A percentile compares a stretch with the other conserved stretches of the same genome.
phyloP scores from a whole-genome alignment of 2,888 invertebrate species.

The Rhyacophila evoluta region DNA sequence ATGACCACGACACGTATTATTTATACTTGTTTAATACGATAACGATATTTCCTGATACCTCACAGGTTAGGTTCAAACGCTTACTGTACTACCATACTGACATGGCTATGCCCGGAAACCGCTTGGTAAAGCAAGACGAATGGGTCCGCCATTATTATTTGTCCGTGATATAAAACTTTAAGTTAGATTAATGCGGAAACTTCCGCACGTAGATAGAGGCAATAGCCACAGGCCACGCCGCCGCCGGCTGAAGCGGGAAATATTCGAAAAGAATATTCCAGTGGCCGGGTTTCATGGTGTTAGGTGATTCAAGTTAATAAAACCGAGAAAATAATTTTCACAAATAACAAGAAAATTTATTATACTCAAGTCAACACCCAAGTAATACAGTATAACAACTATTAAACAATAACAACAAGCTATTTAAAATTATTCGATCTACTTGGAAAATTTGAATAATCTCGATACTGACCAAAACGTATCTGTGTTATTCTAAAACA shows the following conservation, averaged over 20 bases:
- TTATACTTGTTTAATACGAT: too few relatives aligned
- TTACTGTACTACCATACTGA: not conserved
- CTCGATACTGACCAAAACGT: too few relatives aligned
- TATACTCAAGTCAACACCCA: too few relatives aligned
- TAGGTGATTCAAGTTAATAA: not conserved
- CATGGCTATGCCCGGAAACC: slow-evolving; percentile 17
- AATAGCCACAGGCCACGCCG: slow-evolving; percentile 1
- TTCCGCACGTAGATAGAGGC: slow-evolving; percentile 35
- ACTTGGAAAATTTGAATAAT: too few relatives aligned
- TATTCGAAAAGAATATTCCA: slow-evolving; percentile 14
- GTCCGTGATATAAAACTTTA: slow-evolving; percentile 43
- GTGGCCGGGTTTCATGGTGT: not conserved
- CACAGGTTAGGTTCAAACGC: not conserved
- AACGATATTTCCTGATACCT: not conserved
- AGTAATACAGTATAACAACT: too few relatives aligned
- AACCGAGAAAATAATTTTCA: too few relatives aligned
- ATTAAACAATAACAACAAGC: too few relatives aligned
- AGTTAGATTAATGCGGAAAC: slow-evolving; percentile 43
- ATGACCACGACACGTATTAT: too few relatives aligned
- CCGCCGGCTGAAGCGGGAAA: not conserved
- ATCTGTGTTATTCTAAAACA: too few relatives aligned
- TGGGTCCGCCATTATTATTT: slow-evolving; percentile 40
- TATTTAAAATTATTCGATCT: too few relatives aligned
- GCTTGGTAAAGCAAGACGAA: slow-evolving; percentile 37
- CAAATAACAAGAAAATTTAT: too few relatives aligned